Conservation (phyloP, 2,888 invertebrate genomes). For the Conus canariensis region DNA sequence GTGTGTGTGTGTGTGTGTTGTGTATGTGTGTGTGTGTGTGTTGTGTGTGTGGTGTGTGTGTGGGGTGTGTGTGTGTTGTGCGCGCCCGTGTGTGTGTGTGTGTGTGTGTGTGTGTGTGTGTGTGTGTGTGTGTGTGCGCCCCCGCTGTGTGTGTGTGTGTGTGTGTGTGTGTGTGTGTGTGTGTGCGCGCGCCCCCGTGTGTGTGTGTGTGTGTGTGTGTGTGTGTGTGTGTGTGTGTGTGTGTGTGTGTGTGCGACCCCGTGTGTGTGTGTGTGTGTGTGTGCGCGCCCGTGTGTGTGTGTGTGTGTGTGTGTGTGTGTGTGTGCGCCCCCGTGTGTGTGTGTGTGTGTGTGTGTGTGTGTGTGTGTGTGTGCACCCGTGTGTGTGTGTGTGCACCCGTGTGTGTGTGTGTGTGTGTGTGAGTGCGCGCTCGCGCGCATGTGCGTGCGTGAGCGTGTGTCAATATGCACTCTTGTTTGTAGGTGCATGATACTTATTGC, state of each 20-base stretch:
- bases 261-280: slow-evolving; percentile 6
- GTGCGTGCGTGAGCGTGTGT: neutral
- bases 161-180: slow-evolving; percentile 5
- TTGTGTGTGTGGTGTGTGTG: slow-evolving; percentile 22
- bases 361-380: neutral
- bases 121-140: neutral
- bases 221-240: neutral
- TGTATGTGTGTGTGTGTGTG: too few relatives aligned
- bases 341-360: neutral
- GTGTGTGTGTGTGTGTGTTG: neutral
- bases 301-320: too few relatives aligned
- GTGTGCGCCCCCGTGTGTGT: too few relatives aligned
- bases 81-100: neutral
- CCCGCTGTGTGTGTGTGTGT: slow-evolving; percentile 19
- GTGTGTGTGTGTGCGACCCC: neutral
- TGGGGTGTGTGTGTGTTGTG: neutral
- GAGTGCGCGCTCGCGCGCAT: neutral
- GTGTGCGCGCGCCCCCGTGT: neutral
- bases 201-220: neutral
- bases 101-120: neutral
- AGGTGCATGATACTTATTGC: neutral
- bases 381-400: neutral
- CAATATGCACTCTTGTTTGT: neutral
- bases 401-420: slow-evolving; percentile 5
- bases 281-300: neutral